Conservation (phyloP, 53 echinoderm and acorn worm species). For the Paelopatides confundens region DNA sequence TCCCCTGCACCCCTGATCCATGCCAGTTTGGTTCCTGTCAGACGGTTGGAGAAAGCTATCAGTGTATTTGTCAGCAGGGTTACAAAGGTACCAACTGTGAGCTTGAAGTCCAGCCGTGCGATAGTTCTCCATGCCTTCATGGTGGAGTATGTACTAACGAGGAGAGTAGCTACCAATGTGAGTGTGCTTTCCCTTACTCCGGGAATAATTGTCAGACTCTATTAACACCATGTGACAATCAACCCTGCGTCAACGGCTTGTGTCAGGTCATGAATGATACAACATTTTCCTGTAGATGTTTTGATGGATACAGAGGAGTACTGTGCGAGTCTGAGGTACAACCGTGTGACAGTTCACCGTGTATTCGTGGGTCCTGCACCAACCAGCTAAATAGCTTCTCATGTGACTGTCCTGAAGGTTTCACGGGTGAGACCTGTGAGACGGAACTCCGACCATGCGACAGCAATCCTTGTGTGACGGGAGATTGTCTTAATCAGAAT, state of each 20-base stretch:
- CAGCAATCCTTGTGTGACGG: conserved; percentile 70
- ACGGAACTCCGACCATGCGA: conserved; percentile 75
- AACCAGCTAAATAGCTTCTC: conserved; percentile 65
- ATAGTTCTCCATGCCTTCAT: conserved; percentile 77
- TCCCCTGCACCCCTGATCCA: conserved; percentile 77
- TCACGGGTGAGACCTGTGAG: conserved; percentile 70
- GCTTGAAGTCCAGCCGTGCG: conserved; percentile 61
- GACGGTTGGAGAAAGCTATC: conserved; percentile 58
- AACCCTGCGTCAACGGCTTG: conserved; percentile 82
- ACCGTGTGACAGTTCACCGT: conserved; percentile 90
- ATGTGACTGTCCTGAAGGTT: conserved; percentile 78
- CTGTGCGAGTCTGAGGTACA: conserved; percentile 70
- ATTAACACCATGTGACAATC: conserved; percentile 89
- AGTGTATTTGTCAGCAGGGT: conserved; percentile 68
- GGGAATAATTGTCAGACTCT: conserved; percentile 65
- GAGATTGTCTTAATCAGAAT: conserved; percentile 66
- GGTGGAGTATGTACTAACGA: conserved; percentile 68
- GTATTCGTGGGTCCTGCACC: conserved; percentile 70
- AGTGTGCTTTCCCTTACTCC: conserved; percentile 57
- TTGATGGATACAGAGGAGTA: conserved; percentile 72
- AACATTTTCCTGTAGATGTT: conserved; percentile 69
- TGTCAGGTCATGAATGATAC: conserved; percentile 68
- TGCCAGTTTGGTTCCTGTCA: conserved; percentile 72
- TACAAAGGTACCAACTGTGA: conserved; percentile 67
- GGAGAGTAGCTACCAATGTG: conserved; percentile 41